A percentile compares a stretch with the other conserved stretches of the same genome.
These are phyloP conservation scores for Marisa cornuarietis DNA, from an alignment of 1,140 invertebrate species.

Conservation along the genomic window DNA sequence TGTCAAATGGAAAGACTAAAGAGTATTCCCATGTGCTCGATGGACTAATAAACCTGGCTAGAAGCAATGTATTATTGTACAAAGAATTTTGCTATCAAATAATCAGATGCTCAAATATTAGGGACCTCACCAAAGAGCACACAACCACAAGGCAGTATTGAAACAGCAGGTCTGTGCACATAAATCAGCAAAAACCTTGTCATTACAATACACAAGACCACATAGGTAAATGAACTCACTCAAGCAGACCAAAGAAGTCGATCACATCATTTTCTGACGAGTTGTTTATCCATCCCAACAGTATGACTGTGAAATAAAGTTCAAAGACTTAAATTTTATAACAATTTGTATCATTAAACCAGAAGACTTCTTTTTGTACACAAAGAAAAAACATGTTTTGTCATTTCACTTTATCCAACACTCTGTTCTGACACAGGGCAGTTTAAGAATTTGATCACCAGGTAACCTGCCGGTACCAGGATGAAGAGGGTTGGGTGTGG, in stretches of 20 bases:
- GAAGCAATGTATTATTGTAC: background rate
- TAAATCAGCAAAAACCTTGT: too few species aligned
- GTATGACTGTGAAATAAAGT: constrained; percentile 71
- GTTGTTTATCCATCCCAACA: constrained; percentile 91
- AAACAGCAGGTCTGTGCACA: too few species aligned
- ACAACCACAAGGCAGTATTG: too few species aligned
- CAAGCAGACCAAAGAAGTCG: constrained; percentile 82
- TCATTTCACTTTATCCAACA: background rate
- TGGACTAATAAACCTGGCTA: background rate
- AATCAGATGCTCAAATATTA: background rate
- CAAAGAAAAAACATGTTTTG: background rate
- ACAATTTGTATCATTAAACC: background rate
- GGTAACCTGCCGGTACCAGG: too few species aligned
- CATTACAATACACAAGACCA: too few species aligned
- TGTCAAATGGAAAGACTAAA: background rate
- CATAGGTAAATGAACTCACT: constrained; percentile 70
- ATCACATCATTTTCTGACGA: constrained; percentile 79
- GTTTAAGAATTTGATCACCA: background rate
- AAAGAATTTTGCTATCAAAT: background rate
- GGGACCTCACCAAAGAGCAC: background rate
- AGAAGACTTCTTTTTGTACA: background rate
- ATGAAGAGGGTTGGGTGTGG: too few species aligned
- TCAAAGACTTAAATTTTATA: background rate
- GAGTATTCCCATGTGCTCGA: background rate
- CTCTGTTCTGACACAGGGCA: background rate